Base-by-base conservation (phyloP, 2,113 vertebrate genomes). In the Syngnathus scovelli region DNA sequence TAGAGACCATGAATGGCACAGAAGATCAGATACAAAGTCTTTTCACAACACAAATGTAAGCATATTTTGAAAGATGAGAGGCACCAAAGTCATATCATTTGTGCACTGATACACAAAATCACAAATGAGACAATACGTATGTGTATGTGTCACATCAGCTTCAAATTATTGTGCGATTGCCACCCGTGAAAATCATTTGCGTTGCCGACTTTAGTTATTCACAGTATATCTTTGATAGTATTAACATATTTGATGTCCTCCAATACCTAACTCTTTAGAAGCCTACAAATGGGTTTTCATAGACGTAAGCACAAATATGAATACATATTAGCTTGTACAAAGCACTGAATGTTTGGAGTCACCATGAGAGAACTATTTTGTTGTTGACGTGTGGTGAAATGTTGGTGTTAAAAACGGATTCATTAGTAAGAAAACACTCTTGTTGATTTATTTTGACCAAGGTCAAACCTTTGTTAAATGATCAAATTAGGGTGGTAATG, bases 11-110 rank as follows among this genome's bases (percentile, higher is more conserved):
- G 27, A 66, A 70, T 74, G 79, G 78, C 82, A 88, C 70, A 69
- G 76, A 83, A 83, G 78, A 87, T 77, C 79, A 73, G 72, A 81
- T 81, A 66, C 70, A 77, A 63, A 75, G 49, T 65, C 43, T 60
- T 71, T 19, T 52, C 48, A n/a, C 71, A 75, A 75, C 70, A 63
- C 69, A 60, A 41, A 75, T 59, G 23, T 1, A 61, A 78, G 75
- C 64, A 1, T 60, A 52, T 16, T 49, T 64, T 43, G 37, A 61
- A 27, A 66, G 6, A 48, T 16, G 41, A 71, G 54, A 77, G 36
- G 55, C 38, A 65, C 67, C 41, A 63, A 21, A 64, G 37, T 67
- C 11, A 39, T 0, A 36, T 33, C 4, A 58, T 52, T 4, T 12
- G 0, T 41, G 61, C 37, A 51, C 44, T 41, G 18, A 21, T 59